A percentile compares a stretch with the other conserved stretches of the same genome.
These are phyloP conservation scores for Uropsilus gracilis DNA, from an alignment of 2,113 vertebrate genomes.

Conservation along the genomic window DNA sequence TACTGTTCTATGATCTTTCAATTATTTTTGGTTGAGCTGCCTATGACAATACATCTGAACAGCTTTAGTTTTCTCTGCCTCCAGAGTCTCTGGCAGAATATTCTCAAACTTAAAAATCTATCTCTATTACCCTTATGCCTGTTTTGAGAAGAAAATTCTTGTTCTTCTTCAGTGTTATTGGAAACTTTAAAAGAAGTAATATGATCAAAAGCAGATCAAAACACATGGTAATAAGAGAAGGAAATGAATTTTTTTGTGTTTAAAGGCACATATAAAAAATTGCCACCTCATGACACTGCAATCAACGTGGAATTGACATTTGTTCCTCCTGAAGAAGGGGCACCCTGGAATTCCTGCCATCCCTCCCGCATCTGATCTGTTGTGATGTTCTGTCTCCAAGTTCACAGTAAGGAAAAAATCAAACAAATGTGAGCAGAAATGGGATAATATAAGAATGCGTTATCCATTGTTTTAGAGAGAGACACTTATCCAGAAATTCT, in stretches of 20 bases:
- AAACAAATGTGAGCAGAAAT: background rate
- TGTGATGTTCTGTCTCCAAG: background rate
- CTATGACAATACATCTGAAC: background rate
- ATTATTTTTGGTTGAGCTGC: background rate
- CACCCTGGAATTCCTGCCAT: accelerated
- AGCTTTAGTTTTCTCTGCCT: background rate
- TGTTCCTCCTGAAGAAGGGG: background rate
- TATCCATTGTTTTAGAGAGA: background rate
- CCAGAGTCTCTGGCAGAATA: background rate
- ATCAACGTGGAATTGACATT: background rate
- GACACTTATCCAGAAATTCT: background rate
- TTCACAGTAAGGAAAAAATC: background rate
- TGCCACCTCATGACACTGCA: background rate
- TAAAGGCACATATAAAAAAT: background rate
- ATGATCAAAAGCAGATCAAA: background rate
- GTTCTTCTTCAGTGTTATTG: background rate
- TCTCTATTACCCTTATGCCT: too few species aligned
- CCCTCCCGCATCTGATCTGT: background rate
- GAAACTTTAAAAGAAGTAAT: slow-evolving; percentile 32
- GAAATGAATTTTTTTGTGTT: background rate
- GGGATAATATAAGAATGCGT: background rate
- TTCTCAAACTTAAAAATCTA: background rate
- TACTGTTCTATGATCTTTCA: background rate
- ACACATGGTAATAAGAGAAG: background rate
- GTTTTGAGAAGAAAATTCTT: background rate